Evolutionary conservation across 2,113 vertebrate genomes (phyloP), one percentile per base, ranked within the genome.

Genomic region (Microtus pennsylvanicus): DNA sequence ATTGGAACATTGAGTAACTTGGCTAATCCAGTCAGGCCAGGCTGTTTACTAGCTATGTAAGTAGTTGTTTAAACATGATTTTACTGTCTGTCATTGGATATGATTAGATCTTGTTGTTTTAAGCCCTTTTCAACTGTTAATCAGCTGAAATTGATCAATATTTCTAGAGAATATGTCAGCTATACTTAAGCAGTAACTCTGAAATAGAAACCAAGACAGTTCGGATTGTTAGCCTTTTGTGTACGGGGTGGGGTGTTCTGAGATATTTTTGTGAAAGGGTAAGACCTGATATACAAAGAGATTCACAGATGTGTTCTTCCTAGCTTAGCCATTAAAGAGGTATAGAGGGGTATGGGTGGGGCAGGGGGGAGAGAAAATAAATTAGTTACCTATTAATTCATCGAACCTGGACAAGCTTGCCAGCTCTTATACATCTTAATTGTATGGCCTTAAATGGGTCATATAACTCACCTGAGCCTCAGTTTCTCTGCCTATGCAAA

Each of bases 131-230:
- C 63, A 75, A 16, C 47, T 95, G 74, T 83, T 96, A 95, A 85
- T 91, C 61, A 55, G 45, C 69, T 91, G 83, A 96, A 96, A 78
- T 75, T 50, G 30, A 45, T 87, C 70, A 61, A 45, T 35, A 58
- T 87, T 82, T 93, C 70, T 61, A 95, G 85, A 95, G 16, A 82
- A 38, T 85, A 52, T 52, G 5, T 91, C 76, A 42, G 42, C 38
- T 88, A 67, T 30, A 67, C 92, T 78, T 96, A 61, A 38, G 75
- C 47, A 58, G 0, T 74, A 94, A 50, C 3, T 80, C 89, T 91
- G 93, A 93, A 95, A 87, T 75, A 75, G 58, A 97, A 93, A 69
- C 80, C 67, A 88, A 93, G 13, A 87, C 90, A 92, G 65, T n/a
- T 87, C 55, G 38, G 12, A 61, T 95, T 42, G 35, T 55, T 72